Evolutionary conservation across 2,797 vertebrate species (phyloP), one percentile per base, ranked within the genome.

Genomic region (Danio choprae): DNA sequence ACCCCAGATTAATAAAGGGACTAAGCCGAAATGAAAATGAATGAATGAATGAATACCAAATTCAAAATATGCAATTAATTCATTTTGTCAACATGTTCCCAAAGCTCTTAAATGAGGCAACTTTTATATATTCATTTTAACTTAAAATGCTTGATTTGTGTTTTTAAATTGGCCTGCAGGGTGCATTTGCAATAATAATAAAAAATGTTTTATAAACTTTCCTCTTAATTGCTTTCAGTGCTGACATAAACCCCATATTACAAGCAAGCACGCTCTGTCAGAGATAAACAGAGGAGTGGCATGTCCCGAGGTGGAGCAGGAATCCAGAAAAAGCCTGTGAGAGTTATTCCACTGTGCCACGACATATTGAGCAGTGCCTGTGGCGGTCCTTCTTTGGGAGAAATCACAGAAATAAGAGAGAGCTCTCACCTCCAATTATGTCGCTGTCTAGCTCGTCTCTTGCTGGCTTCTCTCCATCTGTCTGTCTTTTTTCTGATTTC

Each of bases 341-440:
- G 46, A 64, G 48, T 50, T 63, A 64, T 20, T 53, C 48, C 2
- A 7, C 59, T 63, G 73, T 62, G 73, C 4, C 44, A 6, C 7
- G 0, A 20, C 46, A 63, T 51, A 74, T 64, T 64, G 59, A 75
- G 48, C 4, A 53, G 46, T 40, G 73, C 73, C 59, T 64, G 46
- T 63, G 73, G 73, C 36, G 10, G 59, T 75, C 36, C 56, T 75
- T 64, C n/a, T 53, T 75, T 41, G 12, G 36, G 36, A 75, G 36
- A 64, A 53, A 51, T 20, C 15, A 7, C 46, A 53, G n/a, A 64
- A 75, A 75, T 41, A n/a, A 53, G 38, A 63, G n/a, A 41, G 46
- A 16, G 65, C 58, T 68, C 46, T 63, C 36, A 50, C 48, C 59
- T 75, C 36, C 59, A 75, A 53, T 64, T 64, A 64, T 64, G 43